Evolutionary conservation across 2,797 vertebrate genomes (phyloP).

Genomic region (Octomys mimax): DNA sequence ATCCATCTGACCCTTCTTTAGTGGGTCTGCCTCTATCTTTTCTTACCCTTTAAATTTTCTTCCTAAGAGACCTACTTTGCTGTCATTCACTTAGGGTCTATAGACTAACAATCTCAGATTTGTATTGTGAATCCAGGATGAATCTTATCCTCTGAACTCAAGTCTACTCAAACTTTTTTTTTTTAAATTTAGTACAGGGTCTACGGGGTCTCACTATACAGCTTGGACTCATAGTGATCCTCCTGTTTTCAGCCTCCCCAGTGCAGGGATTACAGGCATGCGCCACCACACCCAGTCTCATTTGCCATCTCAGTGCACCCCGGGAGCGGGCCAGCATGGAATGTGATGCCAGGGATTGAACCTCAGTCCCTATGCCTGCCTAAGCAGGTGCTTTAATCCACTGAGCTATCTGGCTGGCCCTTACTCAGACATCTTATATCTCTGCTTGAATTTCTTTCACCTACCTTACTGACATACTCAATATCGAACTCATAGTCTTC

Average conservation of each 20-base stretch:
- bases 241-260: too few relatives aligned
- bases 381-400: too few relatives aligned
- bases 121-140: neutral
- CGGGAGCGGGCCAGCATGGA: too few relatives aligned
- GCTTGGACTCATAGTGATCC: too few relatives aligned
- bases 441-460: slow-evolving; percentile 2
- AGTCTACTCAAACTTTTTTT: neutral
- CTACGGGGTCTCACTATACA: too few relatives aligned
- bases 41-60: neutral
- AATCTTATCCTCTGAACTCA: neutral
- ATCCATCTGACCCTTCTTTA: neutral
- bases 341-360: too few relatives aligned
- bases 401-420: too few relatives aligned
- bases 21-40: neutral
- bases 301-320: too few relatives aligned
- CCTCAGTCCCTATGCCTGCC: too few relatives aligned
- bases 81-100: neutral
- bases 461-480: neutral
- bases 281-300: too few relatives aligned
- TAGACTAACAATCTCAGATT: neutral
- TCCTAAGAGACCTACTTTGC: neutral
- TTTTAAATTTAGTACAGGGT: too few relatives aligned
- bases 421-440: neutral
- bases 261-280: too few relatives aligned
- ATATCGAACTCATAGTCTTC: slow-evolving; percentile 11